Percentiles rank a stretch among this genome's conserved stretches.
Conservation (phyloP, 2,888 invertebrate species). For the Tigriopus californicus region DNA sequence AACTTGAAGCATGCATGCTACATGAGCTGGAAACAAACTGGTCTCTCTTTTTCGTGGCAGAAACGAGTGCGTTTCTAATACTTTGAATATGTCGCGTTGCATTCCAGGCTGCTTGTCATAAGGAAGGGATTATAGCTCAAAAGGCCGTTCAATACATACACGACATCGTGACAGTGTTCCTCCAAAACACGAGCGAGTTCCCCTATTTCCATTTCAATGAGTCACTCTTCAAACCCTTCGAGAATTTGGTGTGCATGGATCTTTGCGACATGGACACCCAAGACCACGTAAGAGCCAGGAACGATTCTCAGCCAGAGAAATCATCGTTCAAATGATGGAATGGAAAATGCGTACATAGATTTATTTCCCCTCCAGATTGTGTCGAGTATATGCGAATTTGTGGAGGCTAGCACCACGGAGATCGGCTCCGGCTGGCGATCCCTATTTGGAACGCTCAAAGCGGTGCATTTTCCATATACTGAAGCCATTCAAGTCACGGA, state of each 20-base stretch:
- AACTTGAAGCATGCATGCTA: neutral
- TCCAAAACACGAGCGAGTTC: slow-evolving; percentile 68
- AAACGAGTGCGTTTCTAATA: neutral
- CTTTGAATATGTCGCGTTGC: slow-evolving; percentile 2
- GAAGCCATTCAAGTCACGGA: slow-evolving; percentile 13
- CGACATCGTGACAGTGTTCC: slow-evolving; percentile 65
- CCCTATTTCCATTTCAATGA: slow-evolving; percentile 92
- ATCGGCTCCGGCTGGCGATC: slow-evolving; percentile 92
- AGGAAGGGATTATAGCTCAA: slow-evolving; percentile 68
- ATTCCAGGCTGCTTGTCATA: slow-evolving; percentile 66
- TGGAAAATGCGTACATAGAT: slow-evolving; percentile 1
- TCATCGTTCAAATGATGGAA: neutral
- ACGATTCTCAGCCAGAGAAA: too few species aligned
- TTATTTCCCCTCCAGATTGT: slow-evolving; percentile 47
- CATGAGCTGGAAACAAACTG: neutral
- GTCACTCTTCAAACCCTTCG: slow-evolving; percentile 80
- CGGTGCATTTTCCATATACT: neutral
- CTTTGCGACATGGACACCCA: slow-evolving; percentile 83
- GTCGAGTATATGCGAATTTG: slow-evolving; percentile 83
- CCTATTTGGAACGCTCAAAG: slow-evolving; percentile 64
- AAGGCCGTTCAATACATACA: slow-evolving; percentile 73
- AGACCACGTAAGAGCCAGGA: slow-evolving; percentile 25
- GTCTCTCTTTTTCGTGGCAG: too few species aligned
- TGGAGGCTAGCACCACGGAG: slow-evolving; percentile 79
- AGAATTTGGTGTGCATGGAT: slow-evolving; percentile 79